phyloP scores from a whole-genome alignment of 2,888 invertebrate genomes.

The Chrysolina haemoptera region DNA sequence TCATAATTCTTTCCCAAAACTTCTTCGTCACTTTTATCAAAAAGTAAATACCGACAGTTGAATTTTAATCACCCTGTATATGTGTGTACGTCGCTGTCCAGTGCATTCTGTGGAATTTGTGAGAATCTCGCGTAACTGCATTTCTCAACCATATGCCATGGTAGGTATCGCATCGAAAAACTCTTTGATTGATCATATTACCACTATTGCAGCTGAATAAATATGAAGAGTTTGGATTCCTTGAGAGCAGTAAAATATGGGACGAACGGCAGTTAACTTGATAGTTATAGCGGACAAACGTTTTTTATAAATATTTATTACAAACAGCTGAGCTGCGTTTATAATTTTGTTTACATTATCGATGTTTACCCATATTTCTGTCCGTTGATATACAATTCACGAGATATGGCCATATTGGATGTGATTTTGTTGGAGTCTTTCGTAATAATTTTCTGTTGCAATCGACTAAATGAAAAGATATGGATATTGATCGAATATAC shows the following conservation, averaged over 20 bases:
- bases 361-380: slow-evolving; percentile 30
- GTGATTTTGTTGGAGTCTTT: background rate
- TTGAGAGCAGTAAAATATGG: slow-evolving; percentile 7
- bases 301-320: slow-evolving; percentile 40
- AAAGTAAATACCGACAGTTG: too few species aligned
- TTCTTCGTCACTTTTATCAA: too few species aligned
- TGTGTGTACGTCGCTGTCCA: too few species aligned
- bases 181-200: slow-evolving; percentile 21
- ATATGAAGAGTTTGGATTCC: slow-evolving; percentile 6
- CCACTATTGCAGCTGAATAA: slow-evolving; percentile 27
- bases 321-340: slow-evolving; percentile 36
- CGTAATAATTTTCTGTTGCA: too few species aligned
- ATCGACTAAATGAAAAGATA: too few species aligned
- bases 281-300: slow-evolving; percentile 19
- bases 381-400: background rate
- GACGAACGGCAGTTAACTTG: background rate
- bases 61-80: too few species aligned
- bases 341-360: slow-evolving; percentile 29
- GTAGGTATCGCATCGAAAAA: background rate
- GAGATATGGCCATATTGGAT: background rate
- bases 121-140: background rate
- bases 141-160: background rate
- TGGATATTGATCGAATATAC: too few species aligned
- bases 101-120: background rate
- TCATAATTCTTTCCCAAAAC: too few species aligned